Conservation (phyloP, 1,140 invertebrate genomes). For the Reticulitermes speratus region DNA sequence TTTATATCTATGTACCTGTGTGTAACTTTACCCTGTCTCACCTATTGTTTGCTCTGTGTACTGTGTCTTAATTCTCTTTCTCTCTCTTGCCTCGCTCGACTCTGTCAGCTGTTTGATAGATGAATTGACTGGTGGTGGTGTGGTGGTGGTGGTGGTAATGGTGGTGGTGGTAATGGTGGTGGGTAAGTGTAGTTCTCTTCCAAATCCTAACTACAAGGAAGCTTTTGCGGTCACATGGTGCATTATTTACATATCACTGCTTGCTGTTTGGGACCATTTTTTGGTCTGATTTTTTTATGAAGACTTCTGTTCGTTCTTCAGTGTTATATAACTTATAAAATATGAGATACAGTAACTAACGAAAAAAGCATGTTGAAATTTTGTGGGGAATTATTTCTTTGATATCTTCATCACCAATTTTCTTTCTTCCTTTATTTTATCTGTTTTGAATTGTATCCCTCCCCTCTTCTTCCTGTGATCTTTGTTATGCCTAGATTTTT, state of each 20-base stretch:
- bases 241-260: background rate
- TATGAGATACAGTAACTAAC: too few species aligned
- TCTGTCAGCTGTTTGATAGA: constrained; percentile 80
- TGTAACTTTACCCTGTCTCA: constrained; percentile 5
- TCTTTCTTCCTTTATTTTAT: too few species aligned
- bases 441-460: too few species aligned
- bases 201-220: background rate
- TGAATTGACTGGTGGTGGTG: constrained; percentile 72
- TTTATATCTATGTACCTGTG: background rate
- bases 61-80: constrained; percentile 37
- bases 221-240: background rate
- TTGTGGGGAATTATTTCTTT: too few species aligned
- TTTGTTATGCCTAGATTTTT: too few species aligned
- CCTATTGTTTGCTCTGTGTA: constrained; percentile 25
- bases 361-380: too few species aligned
- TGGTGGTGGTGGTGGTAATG: background rate
- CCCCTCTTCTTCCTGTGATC: too few species aligned
- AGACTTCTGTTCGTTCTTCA: too few species aligned
- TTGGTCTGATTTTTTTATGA: too few species aligned
- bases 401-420: too few species aligned
- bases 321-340: too few species aligned
- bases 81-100: constrained; percentile 59
- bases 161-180: constrained; percentile 42
- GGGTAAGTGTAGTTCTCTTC: constrained; percentile 65
- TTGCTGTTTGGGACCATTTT: too few species aligned